Base-by-base conservation (phyloP, 2,888 invertebrate species). In the Cerastis rubricosa region DNA sequence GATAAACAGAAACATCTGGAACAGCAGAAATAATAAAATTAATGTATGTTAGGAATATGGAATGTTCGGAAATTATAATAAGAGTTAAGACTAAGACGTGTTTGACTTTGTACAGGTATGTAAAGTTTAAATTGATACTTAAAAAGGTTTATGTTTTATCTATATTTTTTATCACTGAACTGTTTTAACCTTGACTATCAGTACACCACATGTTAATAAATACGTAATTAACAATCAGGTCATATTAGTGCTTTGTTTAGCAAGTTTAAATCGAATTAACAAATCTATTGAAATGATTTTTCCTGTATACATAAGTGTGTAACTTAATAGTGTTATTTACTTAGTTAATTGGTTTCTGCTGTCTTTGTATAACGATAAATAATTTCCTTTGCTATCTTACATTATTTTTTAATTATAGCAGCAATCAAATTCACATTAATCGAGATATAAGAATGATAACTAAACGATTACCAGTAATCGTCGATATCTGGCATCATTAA, bases 391-490 rank as follows among this genome's bases (percentile, higher is more conserved):
- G 40, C 73, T 86, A 86, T 84, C 84, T 77, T 54, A 76, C 69
- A 80, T 57, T 51, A 75, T 70, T 82, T 85, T 83, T 87, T 80
- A 87, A 85, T 87, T 82, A 79, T 78, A 80, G 71, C 80, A 80
- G 73, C 84, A 85, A 88, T 86, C 86, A 86, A 84, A 78, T 76
- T 72, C 64, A 67, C 69, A 61, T 79, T 83, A 89, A 88, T 89
- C 88, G 81, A 68, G 82, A 83, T 87, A 87, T 83, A 85, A 43
- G 76, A 82, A 76, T 76, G 91, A 90, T 91, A 89, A 88, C 83
- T 80, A 76, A 85, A 86, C 80, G 88, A 91, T 89, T 90, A 90
- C 83, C 80, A 82, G 85, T 89, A 89, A 90, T 90, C 83, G 77
- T 68, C 66, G 57, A 80, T 90, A 89, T 88, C 87, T 68, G 70